A percentile compares a stretch with the other conserved stretches of the same genome.
Evolutionary conservation across 2,888 invertebrate species (phyloP).

Genomic region (Orthosia gracilis): DNA sequence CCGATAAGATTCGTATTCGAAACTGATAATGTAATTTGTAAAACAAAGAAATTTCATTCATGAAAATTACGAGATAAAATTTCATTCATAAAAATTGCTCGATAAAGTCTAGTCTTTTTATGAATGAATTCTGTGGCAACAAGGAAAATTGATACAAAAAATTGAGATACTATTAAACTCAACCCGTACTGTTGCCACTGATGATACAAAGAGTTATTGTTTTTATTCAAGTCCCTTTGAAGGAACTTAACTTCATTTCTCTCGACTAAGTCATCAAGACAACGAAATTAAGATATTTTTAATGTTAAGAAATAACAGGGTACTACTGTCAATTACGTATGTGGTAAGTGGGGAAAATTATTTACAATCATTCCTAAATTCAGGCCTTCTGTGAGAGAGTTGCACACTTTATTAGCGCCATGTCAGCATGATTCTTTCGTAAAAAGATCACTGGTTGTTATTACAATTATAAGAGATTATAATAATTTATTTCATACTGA

Average conservation of each 20-base stretch:
- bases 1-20: neutral
- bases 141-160: neutral
- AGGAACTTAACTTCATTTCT: neutral
- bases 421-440: neutral
- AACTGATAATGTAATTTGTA: conserved; percentile 16
- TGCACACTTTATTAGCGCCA: neutral
- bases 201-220: no score
- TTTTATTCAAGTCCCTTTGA: neutral
- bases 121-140: neutral
- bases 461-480: neutral
- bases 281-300: no score
- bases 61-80: no score
- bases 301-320: no score
- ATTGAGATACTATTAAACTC: no score
- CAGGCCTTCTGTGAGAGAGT: neutral
- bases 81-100: neutral
- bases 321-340: no score
- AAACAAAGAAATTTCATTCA: neutral
- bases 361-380: neutral
- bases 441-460: neutral
- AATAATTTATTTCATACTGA: neutral
- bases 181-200: neutral
- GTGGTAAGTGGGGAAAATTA: neutral
- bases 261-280: no score
- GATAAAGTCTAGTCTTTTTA: neutral